Base-by-base conservation (phyloP, 2,797 vertebrate species). In the Glossophaga mutica region DNA sequence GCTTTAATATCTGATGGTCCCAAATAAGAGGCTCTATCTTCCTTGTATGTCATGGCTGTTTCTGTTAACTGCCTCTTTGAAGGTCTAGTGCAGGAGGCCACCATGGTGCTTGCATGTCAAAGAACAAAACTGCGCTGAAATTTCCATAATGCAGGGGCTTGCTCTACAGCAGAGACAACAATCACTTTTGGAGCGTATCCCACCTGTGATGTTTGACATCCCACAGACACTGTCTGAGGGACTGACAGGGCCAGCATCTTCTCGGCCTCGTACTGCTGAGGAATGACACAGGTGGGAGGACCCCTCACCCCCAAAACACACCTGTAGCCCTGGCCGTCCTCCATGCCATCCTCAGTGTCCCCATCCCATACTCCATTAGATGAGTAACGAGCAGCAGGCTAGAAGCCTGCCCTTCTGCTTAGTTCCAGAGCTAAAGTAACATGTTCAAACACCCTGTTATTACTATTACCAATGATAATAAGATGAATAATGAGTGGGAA, bases 391-490 rank as follows among this genome's bases (percentile, higher is more conserved):
- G 48, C 57, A 65, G 83, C 15, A 77, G 70, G 46, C 70, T 55
- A 90, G 42, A 79, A 93, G 71, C n/a, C 50, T 78, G 18, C 52
- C 65, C 85, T 91, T 85, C 87, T 34, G 85, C 90, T 86, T 42
- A 57, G 76, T 94, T 83, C 91, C 81, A 48, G 62, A 74, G 46
- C 82, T 91, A 79, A 55, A 70, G 65, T 19, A 97, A 96, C 96
- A 84, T 95, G 97, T 97, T 92, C 94, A 86, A 96, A 97, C 96
- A 94, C 84, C 93, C 88, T 97, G 96, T 95, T 73, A 88, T 95
- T 95, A 88, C 93, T 90, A 92, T 70, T 76, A 90, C 93, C 88
- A 44, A 92, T 89, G 96, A 94, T 97, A 96, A 96, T 95, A 96
- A 92, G 95, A 94, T 78, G 37, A 97, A 81, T 98, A 96, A 98